These are phyloP conservation scores for Danio kyathit DNA, from an alignment of 2,797 vertebrate species.

Conservation along the genomic window DNA sequence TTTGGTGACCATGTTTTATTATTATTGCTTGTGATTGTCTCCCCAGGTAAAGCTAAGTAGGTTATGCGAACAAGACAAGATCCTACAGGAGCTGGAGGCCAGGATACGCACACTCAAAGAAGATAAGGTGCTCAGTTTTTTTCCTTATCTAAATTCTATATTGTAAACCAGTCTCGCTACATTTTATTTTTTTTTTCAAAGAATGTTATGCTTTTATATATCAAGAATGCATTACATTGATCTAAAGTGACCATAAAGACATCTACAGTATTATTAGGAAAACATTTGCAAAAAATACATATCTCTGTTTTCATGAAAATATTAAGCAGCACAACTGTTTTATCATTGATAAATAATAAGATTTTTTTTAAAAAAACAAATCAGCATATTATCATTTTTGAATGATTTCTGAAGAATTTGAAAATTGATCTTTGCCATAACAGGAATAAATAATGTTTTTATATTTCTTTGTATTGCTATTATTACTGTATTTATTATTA, in stretches of 20 bases:
- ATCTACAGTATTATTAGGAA: too few relatives aligned
- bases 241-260: not conserved
- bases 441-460: too few relatives aligned
- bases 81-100: conserved; percentile 94
- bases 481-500: too few relatives aligned
- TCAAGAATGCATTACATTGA: not conserved
- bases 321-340: not conserved
- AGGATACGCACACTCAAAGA: conserved; percentile 93
- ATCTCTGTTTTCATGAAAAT: too few relatives aligned
- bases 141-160: not conserved
- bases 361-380: too few relatives aligned
- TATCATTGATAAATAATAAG: too few relatives aligned
- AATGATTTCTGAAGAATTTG: too few relatives aligned
- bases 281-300: not conserved
- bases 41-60: conserved; percentile 94
- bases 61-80: conserved; percentile 97
- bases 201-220: not conserved
- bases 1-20: conserved; percentile 13
- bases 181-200: not conserved
- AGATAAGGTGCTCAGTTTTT: conserved; percentile 85
- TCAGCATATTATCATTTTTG: too few relatives aligned
- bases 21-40: conserved; percentile 49
- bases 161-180: not conserved
- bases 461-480: too few relatives aligned
- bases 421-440: too few relatives aligned